A percentile compares a stretch with the other conserved stretches of the same genome.
phyloP scores from a whole-genome alignment of 2,113 vertebrate species.

The Misgurnus mizolepis region DNA sequence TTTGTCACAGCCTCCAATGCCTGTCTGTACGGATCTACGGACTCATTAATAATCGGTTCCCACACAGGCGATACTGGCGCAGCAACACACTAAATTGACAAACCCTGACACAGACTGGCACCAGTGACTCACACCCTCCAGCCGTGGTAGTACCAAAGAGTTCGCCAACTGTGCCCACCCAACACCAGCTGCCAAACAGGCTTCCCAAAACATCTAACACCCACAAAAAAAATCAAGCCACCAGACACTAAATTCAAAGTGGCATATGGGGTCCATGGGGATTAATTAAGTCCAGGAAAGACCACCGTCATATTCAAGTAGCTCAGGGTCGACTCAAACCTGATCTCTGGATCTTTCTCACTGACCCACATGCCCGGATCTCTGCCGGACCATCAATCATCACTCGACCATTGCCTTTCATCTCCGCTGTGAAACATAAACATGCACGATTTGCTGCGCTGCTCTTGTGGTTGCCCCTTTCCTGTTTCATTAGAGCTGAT shows the following conservation, averaged over 20 bases:
- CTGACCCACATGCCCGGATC: neutral
- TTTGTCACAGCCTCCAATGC: constrained; percentile 16
- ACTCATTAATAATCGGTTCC: constrained; percentile 34
- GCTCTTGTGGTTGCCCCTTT: constrained; percentile 43
- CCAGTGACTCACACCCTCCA: neutral
- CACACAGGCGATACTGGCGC: neutral
- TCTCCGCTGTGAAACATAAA: constrained; percentile 46
- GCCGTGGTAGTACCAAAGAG: constrained; percentile 1
- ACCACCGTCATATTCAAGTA: constrained; percentile 10
- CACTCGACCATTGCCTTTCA: constrained; percentile 30
- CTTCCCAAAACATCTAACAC: constrained; percentile 19
- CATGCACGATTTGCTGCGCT: constrained; percentile 39
- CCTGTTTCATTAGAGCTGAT: constrained; percentile 51
- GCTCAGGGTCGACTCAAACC: neutral
- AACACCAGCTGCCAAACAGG: constrained; percentile 12
- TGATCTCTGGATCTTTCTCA: neutral
- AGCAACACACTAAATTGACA: constrained; percentile 36
- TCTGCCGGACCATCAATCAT: constrained; percentile 39
- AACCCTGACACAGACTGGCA: constrained; percentile 24
- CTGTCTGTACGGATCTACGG: constrained; percentile 37
- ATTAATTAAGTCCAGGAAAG: constrained; percentile 3
- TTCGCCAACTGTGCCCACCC: constrained; percentile 31
- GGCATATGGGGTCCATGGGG: constrained; percentile 21
- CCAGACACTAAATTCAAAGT: constrained; percentile 28
- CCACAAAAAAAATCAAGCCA: neutral